Evolutionary conservation across 2,888 invertebrate species (phyloP), one percentile per base, ranked within the genome.

Genomic region (Orthosia incerta): DNA sequence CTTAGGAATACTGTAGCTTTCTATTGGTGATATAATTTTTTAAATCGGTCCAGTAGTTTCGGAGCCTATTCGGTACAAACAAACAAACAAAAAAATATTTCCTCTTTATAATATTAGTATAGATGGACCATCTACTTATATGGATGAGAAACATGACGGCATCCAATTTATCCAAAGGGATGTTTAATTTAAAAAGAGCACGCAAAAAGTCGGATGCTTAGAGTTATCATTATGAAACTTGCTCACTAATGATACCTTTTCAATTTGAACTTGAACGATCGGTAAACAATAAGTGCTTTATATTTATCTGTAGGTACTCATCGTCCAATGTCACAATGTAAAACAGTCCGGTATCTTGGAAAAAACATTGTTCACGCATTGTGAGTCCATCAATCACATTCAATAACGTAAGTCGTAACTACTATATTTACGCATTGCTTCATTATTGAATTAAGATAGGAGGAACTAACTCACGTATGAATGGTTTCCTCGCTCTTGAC

Each of bases 401-500:
- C 71, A 80, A 74, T 73, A 71, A 71, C 62, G 80, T 65, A 64
- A 66, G 70, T 67, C 66, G 63, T 67, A 71, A 64, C 62, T 57
- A 73, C 65, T 67, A 59, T 71, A 78, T 71, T 65, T 74, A 77
- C 45, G 45, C 56, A 70, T 55, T 71, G 53, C 56, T 74, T 66
- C 31, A 61, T 70, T 68, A 67, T 66, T 71, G 56, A 69, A 69
- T 64, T 71, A 61, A 67, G 61, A 75, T 77, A 70, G 48, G 64
- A 15, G 18, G 76, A 80, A 82, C 66, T 78, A 88, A 91, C 97
- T 97, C 96, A 98, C 98, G 97, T 97, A 91, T 98, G 98, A 90
- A 98, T 98, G 71, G 97, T 97, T 87, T 98, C 98, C 92, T 99
- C 98, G 92, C 98, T 98, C 79, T 96, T 94, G 18, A 97, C 97